Conservation (phyloP, 2,113 vertebrate species). For the Corythornis cristatus region DNA sequence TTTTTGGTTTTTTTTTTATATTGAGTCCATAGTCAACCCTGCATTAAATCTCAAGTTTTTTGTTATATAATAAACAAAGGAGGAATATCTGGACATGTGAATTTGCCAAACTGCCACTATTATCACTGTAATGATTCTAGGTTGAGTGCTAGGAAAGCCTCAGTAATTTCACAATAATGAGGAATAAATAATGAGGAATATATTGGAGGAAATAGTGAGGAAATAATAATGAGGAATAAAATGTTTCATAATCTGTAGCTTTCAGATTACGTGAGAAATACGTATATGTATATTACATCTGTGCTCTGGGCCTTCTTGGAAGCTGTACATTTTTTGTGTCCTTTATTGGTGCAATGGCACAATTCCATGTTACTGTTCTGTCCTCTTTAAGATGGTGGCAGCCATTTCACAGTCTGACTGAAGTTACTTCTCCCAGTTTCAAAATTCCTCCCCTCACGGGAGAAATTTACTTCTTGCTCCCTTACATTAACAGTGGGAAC, state of each 20-base stretch:
- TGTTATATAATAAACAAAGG: not conserved
- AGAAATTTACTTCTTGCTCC: not conserved
- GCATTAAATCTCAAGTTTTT: not conserved
- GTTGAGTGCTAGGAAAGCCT: not conserved
- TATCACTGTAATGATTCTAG: not conserved
- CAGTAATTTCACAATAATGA: not conserved
- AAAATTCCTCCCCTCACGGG: not conserved
- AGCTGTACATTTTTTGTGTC: not conserved
- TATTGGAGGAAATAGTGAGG: not conserved
- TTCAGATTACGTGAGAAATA: not conserved
- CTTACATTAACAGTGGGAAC: not conserved
- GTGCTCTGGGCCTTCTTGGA: not conserved
- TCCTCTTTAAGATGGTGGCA: not conserved
- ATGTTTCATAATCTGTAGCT: not conserved
- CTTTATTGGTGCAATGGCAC: not conserved
- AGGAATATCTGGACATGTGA: not conserved
- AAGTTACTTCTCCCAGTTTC: not conserved
- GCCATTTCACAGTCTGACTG: not conserved
- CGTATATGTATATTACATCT: not conserved
- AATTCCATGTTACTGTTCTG: not conserved
- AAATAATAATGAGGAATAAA: not conserved
- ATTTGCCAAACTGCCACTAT: not conserved
- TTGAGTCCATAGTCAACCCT: fast-evolving
- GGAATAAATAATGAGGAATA: not conserved
- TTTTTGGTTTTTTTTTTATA: not conserved